Evolutionary conservation across 2,797 vertebrate species (phyloP).

Genomic region (Malurus splendens): DNA sequence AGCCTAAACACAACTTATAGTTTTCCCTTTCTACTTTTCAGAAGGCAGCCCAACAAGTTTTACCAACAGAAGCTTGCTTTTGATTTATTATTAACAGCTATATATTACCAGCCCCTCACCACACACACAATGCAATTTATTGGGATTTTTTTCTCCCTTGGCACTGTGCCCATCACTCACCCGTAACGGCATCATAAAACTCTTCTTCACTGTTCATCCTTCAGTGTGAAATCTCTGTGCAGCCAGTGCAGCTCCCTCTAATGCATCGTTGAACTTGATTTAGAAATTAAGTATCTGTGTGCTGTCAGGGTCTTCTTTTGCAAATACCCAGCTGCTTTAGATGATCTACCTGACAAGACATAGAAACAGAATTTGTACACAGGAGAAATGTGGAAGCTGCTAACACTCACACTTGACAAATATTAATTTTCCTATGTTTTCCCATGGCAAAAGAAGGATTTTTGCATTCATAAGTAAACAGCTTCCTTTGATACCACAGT

Average conservation of each 20-base stretch:
- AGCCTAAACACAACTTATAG: neutral
- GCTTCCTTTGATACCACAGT: neutral
- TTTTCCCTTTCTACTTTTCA: neutral
- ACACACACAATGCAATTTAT: neutral
- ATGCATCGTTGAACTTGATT: conserved; percentile 3
- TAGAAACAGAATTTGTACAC: neutral
- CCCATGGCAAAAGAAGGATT: neutral
- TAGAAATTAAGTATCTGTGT: neutral
- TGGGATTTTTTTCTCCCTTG: neutral
- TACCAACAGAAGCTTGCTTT: neutral
- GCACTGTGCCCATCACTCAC: conserved; percentile 63
- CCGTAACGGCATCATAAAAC: conserved; percentile 95
- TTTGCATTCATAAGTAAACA: neutral
- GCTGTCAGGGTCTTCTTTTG: neutral
- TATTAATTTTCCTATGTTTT: neutral
- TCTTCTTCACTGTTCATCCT: conserved; percentile 96
- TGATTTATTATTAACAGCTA: neutral
- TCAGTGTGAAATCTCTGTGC: conserved; percentile 21
- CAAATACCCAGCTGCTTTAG: neutral
- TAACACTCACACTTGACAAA: neutral
- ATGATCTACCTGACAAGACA: conserved; percentile 32
- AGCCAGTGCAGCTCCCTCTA: conserved; percentile 35
- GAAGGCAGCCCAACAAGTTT: neutral
- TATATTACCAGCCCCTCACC: neutral
- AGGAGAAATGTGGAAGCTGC: too few species aligned